A percentile compares a stretch with the other conserved stretches of the same genome.
These are phyloP conservation scores for Spatulosminthurus flaviceps DNA, from an alignment of 2,888 invertebrate species.

Conservation along the genomic window DNA sequence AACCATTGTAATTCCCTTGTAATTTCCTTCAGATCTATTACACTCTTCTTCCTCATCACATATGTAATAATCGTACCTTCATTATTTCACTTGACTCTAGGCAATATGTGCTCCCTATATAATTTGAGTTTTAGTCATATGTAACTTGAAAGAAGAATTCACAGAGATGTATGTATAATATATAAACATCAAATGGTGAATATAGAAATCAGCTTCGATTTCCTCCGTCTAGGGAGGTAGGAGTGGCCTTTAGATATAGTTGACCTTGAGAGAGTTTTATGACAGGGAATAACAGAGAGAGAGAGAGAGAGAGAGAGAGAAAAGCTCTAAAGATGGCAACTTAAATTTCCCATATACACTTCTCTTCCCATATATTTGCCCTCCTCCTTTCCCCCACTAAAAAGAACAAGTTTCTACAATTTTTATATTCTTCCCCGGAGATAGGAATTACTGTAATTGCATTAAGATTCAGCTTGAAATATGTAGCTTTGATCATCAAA, in stretches of 20 bases:
- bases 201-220: slow-evolving; percentile 14
- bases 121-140: no score
- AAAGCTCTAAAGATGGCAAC: slow-evolving; percentile 14
- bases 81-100: no score
- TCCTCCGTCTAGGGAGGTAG: slow-evolving; percentile 16
- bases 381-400: background rate
- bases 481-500: background rate
- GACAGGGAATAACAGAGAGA: slow-evolving; percentile 16
- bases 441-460: no score
- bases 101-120: no score
- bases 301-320: no score
- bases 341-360: background rate
- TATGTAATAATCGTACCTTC: no score
- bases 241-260: slow-evolving; percentile 7
- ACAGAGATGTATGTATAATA: background rate
- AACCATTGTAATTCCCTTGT: no score
- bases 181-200: background rate
- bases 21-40: no score
- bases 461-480: background rate
- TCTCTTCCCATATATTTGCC: background rate
- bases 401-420: no score
- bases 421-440: no score
- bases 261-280: slow-evolving; percentile 25
- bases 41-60: no score
- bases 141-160: no score